Evolutionary conservation across 1,140 invertebrate genomes (phyloP), one percentile per base, ranked within the genome.

Genomic region (Brachionus koreanus): DNA sequence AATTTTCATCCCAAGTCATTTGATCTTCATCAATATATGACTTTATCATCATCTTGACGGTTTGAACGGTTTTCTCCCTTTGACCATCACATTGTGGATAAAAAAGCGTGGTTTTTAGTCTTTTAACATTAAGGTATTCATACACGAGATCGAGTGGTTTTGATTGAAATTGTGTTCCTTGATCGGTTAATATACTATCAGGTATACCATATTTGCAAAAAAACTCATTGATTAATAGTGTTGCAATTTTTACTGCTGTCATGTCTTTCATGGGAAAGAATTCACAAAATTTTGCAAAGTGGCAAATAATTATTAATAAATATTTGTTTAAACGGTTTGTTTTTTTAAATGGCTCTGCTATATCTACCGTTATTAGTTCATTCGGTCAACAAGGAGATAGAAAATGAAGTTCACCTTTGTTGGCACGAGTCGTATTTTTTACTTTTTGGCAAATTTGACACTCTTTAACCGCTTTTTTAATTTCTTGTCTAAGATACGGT

Each of bases 201-300:
- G 88, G 87, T 2, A 86, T 83, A 13, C 88, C 88, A 83, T 85
- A 87, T 10, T 85, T 77, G 52, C 82, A 84, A 37, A 89, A 67
- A 6, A 85, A 81, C 16, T 88, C 83, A 39, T 85, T 75, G 0
- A 89, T 84, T 1, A 83, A 83, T n/a, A 86, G 83, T 3, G 86
- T 88, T 9, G 88, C 83, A 1, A 86, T 87, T 39, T 75, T 52
- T 0, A 86, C 86, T n/a, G 86, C 85, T 83, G 88, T 57, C 7
- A 3, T 85, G 83, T 90, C 85, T 6, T 86, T 86, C 10, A 89
- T 83, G 0, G 86, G 79, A 72, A 85, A 86, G n/a, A 84, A 85
- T 83, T 88, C 87, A 1, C 85, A 76, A 84, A 85, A 89, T 82
- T 87, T 89, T 2, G 85, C 89, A 77, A 89, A 90, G 83, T 84